Percentiles rank a stretch among this genome's conserved stretches.
Conservation (phyloP, 2,888 invertebrate species). For the Silvanus unidentatus region DNA sequence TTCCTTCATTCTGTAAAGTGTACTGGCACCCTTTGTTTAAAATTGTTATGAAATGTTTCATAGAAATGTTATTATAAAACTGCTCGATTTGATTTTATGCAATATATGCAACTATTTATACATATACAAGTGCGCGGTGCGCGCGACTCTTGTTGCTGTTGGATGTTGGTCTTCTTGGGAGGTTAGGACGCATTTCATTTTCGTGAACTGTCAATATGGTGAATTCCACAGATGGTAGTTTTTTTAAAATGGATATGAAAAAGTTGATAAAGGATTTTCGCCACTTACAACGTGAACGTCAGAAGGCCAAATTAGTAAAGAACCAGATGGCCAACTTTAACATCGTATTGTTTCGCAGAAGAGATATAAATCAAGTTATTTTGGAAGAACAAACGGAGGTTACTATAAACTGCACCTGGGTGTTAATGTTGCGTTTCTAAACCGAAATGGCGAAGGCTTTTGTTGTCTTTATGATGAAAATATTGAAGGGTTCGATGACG, state of each 20-base stretch:
- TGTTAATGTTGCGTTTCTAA: no score
- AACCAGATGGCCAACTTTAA: neutral
- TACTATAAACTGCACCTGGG: no score
- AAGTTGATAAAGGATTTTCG: no score
- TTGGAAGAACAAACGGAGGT: no score
- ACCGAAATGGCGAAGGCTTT: no score
- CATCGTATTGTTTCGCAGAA: constrained; percentile 9
- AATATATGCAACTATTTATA: constrained; percentile 12
- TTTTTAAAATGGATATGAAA: no score
- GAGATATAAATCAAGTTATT: neutral
- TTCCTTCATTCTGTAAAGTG: no score
- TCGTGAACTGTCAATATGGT: constrained; percentile 8
- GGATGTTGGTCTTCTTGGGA: constrained; percentile 2
- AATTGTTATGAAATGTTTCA: no score
- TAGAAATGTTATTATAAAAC: constrained; percentile 10
- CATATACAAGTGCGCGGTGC: constrained; percentile 10
- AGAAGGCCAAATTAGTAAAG: no score
- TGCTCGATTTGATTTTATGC: constrained; percentile 10
- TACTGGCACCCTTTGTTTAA: no score
- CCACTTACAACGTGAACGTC: no score
- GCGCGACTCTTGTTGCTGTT: constrained; percentile 10
- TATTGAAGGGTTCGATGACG: constrained; percentile 8
- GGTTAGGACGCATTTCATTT: constrained; percentile 8
- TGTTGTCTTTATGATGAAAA: neutral
- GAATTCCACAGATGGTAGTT: no score